Evolutionary conservation across 2,113 vertebrate genomes (phyloP).

Genomic region (Leptobrachium ailaonicum): DNA sequence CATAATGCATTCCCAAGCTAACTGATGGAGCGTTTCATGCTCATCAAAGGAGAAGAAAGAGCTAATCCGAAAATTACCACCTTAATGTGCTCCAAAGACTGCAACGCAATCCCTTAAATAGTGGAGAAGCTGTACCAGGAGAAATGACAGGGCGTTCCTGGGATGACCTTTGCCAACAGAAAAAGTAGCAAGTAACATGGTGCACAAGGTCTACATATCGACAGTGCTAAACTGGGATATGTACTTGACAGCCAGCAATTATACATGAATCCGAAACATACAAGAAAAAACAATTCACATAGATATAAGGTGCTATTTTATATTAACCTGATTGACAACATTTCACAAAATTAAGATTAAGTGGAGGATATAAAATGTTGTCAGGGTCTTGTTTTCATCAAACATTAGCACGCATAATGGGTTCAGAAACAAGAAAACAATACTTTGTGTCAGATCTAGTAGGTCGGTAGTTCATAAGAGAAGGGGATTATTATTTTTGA

Average conservation of each 20-base stretch:
- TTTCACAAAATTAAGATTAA: neutral
- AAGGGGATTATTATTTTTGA: no score
- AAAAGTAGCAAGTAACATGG: conserved; percentile 66
- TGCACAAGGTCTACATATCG: conserved; percentile 29
- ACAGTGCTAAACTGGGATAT: neutral
- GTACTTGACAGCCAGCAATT: conserved; percentile 18
- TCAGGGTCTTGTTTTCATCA: no score
- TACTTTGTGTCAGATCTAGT: no score
- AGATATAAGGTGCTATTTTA: neutral
- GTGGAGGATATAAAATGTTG: no score
- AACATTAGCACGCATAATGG: no score
- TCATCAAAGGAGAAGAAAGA: conserved; percentile 63
- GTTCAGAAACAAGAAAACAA: no score
- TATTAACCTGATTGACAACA: neutral
- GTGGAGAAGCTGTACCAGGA: conserved; percentile 60
- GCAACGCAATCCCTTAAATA: conserved; percentile 56
- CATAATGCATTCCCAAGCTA: conserved; percentile 64
- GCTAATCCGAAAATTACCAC: conserved; percentile 61
- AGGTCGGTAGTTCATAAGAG: no score
- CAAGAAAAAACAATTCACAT: neutral
- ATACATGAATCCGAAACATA: neutral
- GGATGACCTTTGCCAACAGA: conserved; percentile 62
- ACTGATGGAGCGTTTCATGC: conserved; percentile 55
- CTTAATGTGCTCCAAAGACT: conserved; percentile 61
- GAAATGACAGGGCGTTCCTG: conserved; percentile 53